Conservation (phyloP, 2,888 invertebrate species). For the Tricholauxania praeusta region DNA sequence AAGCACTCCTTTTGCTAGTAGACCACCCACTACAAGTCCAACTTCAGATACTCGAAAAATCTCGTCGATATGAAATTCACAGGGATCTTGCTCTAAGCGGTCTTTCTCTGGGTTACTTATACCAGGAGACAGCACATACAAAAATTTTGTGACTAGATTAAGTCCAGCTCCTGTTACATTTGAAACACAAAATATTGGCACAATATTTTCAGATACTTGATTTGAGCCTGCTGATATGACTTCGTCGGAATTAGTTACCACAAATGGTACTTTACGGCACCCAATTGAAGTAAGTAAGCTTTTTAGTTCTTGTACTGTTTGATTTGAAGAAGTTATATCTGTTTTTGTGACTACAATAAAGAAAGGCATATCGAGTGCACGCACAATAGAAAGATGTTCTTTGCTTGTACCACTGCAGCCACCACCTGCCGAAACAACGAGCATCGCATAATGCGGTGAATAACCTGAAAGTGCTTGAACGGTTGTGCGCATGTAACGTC, state of each 20-base stretch:
- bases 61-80: slow-evolving; percentile 95
- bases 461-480: slow-evolving; percentile 94
- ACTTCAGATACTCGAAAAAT: slow-evolving; percentile 87
- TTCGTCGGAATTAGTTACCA: slow-evolving; percentile 78
- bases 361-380: slow-evolving; percentile 87
- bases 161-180: slow-evolving; percentile 90
- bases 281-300: slow-evolving; percentile 76
- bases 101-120: slow-evolving; percentile 76
- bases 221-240: slow-evolving; percentile 79
- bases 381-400: slow-evolving; percentile 89
- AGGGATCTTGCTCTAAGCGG: slow-evolving; percentile 78
- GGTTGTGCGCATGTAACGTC: slow-evolving; percentile 95
- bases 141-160: slow-evolving; percentile 84
- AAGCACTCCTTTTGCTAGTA: slow-evolving; percentile 86
- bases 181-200: slow-evolving; percentile 89
- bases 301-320: slow-evolving; percentile 72
- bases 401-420: slow-evolving; percentile 87
- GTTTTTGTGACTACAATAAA: slow-evolving; percentile 95
- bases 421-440: slow-evolving; percentile 85
- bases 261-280: slow-evolving; percentile 75
- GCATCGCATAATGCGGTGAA: slow-evolving; percentile 91
- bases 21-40: slow-evolving; percentile 87
- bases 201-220: slow-evolving; percentile 74
- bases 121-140: slow-evolving; percentile 84
- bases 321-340: slow-evolving; percentile 79